Evolutionary conservation across 2,113 vertebrate genomes (phyloP).

Genomic region (Gallinago undulata): DNA sequence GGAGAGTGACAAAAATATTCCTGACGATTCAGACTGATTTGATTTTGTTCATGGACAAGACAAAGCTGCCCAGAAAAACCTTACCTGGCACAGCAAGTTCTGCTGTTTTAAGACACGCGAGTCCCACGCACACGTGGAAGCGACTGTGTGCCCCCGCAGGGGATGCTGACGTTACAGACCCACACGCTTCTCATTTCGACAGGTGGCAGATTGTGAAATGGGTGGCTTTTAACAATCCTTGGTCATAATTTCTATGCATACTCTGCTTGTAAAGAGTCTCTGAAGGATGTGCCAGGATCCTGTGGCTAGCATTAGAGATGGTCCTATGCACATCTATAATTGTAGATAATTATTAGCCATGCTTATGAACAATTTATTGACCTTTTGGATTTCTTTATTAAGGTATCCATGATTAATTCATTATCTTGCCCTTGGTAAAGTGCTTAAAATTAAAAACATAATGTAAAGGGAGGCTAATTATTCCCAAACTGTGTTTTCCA

Average conservation of each 20-base stretch:
- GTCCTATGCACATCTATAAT: neutral
- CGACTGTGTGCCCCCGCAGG: accelerated
- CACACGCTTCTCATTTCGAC: neutral
- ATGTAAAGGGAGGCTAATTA: neutral
- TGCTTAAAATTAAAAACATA: neutral
- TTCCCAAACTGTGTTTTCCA: neutral
- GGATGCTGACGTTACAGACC: neutral
- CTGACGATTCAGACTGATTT: neutral
- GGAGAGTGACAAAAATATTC: neutral
- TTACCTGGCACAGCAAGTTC: neutral
- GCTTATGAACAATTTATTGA: neutral
- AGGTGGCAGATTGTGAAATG: neutral
- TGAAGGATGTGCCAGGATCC: neutral
- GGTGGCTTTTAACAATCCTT: neutral
- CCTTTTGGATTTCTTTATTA: neutral
- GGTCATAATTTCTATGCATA: neutral
- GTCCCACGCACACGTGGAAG: accelerated
- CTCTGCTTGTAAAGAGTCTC: neutral
- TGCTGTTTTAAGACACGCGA: neutral
- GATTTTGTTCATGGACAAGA: neutral
- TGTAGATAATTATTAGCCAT: neutral
- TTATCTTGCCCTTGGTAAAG: neutral
- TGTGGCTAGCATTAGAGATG: neutral
- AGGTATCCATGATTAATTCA: neutral
- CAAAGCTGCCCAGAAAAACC: neutral